A percentile compares a stretch with the other conserved stretches of the same genome.
These are phyloP conservation scores for Spodoptera picta DNA, from an alignment of 2,888 invertebrate species.

Conservation along the genomic window DNA sequence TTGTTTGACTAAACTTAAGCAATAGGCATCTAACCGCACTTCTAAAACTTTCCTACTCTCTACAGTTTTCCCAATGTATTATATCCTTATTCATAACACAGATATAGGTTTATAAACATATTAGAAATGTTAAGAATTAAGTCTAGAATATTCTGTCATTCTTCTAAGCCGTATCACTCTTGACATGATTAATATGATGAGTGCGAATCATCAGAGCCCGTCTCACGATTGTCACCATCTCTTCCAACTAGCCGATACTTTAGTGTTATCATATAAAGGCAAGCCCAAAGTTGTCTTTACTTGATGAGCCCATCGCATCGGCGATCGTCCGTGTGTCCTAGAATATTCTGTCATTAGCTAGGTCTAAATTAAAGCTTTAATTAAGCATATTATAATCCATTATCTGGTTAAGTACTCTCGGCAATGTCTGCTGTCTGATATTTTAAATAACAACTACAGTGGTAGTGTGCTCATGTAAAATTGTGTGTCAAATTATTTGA, in stretches of 20 bases:
- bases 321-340: not conserved
- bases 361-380: constrained; percentile 24
- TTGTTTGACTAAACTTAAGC: constrained; percentile 3
- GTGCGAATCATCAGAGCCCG: too few species aligned
- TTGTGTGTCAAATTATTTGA: too few species aligned
- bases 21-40: not conserved
- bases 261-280: too few species aligned
- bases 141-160: not conserved
- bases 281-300: too few species aligned
- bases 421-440: constrained; percentile 1
- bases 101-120: not conserved
- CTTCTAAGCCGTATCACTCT: too few species aligned
- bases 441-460: too few species aligned
- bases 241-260: too few species aligned
- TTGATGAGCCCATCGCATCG: too few species aligned
- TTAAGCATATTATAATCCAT: constrained; percentile 16
- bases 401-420: constrained; percentile 8
- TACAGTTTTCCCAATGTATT: not conserved
- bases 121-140: not conserved
- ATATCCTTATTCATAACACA: not conserved
- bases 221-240: too few species aligned
- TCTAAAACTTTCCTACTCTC: too few species aligned
- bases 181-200: too few species aligned
- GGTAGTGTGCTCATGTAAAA: too few species aligned
- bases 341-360: not conserved